Base-by-base conservation (phyloP, 1,140 invertebrate species). In the Protaetia brevitarsis region DNA sequence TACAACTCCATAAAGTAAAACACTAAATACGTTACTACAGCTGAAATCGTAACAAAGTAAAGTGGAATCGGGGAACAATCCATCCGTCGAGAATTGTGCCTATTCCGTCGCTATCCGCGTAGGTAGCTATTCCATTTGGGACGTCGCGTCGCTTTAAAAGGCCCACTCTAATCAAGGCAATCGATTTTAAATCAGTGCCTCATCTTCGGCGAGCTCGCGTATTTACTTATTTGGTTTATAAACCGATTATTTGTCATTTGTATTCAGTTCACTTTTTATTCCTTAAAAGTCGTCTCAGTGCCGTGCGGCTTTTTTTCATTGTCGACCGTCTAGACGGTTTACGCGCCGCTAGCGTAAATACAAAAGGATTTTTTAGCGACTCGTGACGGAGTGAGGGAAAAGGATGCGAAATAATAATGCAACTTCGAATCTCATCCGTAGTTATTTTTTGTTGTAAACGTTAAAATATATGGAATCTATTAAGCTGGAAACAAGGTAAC, bases 221-320 rank as follows among this genome's bases (percentile, higher is more conserved):
- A 51, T 51, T 51, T 51, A 51, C 41, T 51, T 51, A 51, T 51
- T 51, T 51, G 41, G 41, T 51, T 51, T 51, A 51, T 51, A 51
- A 23, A 51, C 5, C 41, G 41, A 21, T 51, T 51, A 51, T 51
- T 21, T 19, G 41, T 10, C 41, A 23, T 51, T 51, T 51, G 41
- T 51, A 51, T 51, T 51, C 41, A 51, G 41, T 51, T 51, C 41
- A 51, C 19, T 51, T 51, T 51, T 51, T 51, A 51, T 51, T 51
- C 41, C 41, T 51, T 51, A 51, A 51, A 51, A 16, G 41, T 51
- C 41, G 41, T 51, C 41, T 16, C n/a, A n/a, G n/a, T n/a, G 41
- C 26, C 26, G 41, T n/a, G 31, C 41, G 41, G 41, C 11, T 51
- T 16, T 51, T 23, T 51, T 51, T 51, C 26, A 23, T 51, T 16